Conservation (phyloP, 2,113 vertebrate genomes). For the Mungos mungo region DNA sequence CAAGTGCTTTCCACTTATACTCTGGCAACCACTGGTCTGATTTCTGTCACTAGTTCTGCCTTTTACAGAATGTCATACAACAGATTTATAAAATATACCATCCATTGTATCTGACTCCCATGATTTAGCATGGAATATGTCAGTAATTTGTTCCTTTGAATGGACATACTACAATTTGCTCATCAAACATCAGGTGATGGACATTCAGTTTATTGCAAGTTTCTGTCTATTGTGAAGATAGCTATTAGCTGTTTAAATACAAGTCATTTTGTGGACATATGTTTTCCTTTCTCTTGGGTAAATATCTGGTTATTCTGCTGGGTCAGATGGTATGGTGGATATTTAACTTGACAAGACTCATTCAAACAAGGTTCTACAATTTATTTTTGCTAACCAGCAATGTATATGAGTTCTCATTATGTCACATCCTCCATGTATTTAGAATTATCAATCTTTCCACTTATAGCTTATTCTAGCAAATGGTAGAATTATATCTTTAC, state of each 20-base stretch:
- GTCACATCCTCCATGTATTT: background rate
- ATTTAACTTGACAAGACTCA: background rate
- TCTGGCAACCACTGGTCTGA: background rate
- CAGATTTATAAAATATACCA: background rate
- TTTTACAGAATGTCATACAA: background rate
- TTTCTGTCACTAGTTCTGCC: background rate
- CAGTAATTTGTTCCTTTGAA: conserved; percentile 5
- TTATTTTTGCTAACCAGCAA: background rate
- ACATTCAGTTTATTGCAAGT: background rate
- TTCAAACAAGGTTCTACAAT: background rate
- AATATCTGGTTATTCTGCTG: background rate
- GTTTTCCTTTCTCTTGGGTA: background rate
- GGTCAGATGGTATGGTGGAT: background rate
- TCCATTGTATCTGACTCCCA: background rate
- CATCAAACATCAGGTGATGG: background rate
- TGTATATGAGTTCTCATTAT: background rate
- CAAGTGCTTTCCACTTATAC: background rate
- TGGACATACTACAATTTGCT: background rate
- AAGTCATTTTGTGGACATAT: background rate
- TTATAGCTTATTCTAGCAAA: background rate
- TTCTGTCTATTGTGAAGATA: background rate
- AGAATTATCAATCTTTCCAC: background rate
- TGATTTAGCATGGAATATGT: background rate
- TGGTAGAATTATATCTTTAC: background rate
- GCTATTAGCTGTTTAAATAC: background rate